Conservation (phyloP, 2,797 vertebrate genomes). For the Paguma larvata region DNA sequence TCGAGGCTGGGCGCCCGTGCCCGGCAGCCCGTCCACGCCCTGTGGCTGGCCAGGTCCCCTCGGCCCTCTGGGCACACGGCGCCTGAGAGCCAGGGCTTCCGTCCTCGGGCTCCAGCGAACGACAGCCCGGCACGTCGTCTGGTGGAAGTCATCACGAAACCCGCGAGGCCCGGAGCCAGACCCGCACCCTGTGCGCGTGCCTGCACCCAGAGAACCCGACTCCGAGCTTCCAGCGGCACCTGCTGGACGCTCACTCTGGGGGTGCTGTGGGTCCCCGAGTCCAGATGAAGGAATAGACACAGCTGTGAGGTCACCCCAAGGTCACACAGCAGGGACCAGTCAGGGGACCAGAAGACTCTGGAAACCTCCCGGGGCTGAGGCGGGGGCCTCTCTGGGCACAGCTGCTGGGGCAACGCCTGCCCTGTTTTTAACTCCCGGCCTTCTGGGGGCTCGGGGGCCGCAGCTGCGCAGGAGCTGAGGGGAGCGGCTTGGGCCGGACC, state of each 20-base stretch:
- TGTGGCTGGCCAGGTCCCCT: not conserved
- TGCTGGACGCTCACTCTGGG: not conserved
- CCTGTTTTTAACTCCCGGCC: not conserved
- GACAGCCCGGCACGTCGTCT: not conserved
- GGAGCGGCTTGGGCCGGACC: not conserved
- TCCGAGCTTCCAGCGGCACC: not conserved
- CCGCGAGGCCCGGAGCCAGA: not conserved
- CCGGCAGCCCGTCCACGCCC: not conserved
- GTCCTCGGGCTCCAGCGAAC: not conserved
- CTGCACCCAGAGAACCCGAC: fast-evolving
- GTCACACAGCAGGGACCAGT: not conserved
- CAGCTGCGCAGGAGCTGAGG: no score
- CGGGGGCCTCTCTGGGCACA: not conserved
- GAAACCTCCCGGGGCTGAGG: not conserved
- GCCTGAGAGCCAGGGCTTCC: not conserved
- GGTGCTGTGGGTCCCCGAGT: not conserved
- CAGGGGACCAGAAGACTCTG: not conserved
- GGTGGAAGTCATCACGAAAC: not conserved
- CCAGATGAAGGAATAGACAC: not conserved
- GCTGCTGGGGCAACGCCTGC: not conserved
- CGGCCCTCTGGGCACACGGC: not conserved
- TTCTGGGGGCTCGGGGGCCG: not conserved
- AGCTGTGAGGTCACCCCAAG: not conserved
- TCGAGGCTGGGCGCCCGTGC: fast-evolving
- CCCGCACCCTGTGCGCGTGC: fast-evolving